Evolutionary conservation across 2,113 vertebrate species (phyloP).

Genomic region (Gracilinanus agilis): DNA sequence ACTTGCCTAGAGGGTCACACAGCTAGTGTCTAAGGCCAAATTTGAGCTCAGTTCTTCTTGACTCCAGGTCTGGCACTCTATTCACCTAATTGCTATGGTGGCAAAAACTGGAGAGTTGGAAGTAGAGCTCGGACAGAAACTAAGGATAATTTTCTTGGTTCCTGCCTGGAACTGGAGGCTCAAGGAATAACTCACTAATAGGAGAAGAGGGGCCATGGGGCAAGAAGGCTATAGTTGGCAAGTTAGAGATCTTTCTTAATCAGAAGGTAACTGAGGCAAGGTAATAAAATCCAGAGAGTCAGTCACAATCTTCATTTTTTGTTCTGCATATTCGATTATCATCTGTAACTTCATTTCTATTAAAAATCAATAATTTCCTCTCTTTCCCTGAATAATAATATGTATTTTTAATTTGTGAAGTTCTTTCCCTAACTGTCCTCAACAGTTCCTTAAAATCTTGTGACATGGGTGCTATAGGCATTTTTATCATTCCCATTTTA

Average conservation of each 20-base stretch:
- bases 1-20: neutral
- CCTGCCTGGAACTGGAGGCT: no score
- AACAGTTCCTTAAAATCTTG: neutral
- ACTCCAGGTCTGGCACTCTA: neutral
- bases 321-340: neutral
- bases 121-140: neutral
- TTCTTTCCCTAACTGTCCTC: neutral
- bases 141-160: no score
- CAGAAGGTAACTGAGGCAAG: neutral
- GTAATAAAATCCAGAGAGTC: neutral
- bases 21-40: neutral
- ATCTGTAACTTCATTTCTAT: neutral
- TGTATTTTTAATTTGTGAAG: neutral
- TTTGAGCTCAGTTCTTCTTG: neutral
- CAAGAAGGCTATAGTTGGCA: neutral
- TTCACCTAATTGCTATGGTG: neutral
- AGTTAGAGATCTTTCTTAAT: neutral
- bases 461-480: neutral
- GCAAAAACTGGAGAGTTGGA: neutral
- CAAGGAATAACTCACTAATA: neutral
- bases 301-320: neutral
- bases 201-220: neutral
- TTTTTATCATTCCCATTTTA: neutral
- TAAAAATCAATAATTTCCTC: neutral
- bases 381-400: neutral